Percentiles rank a stretch among this genome's conserved stretches.
phyloP scores from a whole-genome alignment of 2,888 invertebrate species.

The Timema cristinae region DNA sequence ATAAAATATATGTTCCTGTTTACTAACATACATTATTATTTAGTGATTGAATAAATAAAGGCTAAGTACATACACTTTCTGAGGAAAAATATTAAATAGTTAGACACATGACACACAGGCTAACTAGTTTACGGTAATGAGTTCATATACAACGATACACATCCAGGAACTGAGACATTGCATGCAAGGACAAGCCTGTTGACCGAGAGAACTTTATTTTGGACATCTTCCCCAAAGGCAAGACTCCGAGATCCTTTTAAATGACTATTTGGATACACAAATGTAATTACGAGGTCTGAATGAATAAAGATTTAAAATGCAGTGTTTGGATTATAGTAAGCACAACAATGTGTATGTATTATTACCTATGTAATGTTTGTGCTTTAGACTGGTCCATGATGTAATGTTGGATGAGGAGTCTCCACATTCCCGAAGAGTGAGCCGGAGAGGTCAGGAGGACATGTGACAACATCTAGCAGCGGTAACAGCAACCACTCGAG shows the following conservation, averaged over 20 bases:
- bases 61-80: too few species aligned
- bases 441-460: constrained; percentile 41
- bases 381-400: constrained; percentile 75
- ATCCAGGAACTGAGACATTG: too few species aligned
- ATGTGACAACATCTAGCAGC: too few species aligned
- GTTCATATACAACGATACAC: too few species aligned
- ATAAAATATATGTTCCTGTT: too few species aligned
- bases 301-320: neutral
- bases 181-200: too few species aligned
- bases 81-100: too few species aligned
- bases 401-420: constrained; percentile 76
- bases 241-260: constrained; percentile 1
- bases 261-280: neutral
- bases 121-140: too few species aligned
- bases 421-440: constrained; percentile 71
- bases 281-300: neutral
- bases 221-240: neutral
- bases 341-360: neutral
- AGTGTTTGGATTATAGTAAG: neutral
- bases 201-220: too few species aligned
- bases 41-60: too few species aligned
- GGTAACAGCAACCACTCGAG: constrained; percentile 25
- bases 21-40: too few species aligned
- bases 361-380: constrained; percentile 20
- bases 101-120: too few species aligned